Conservation (phyloP, 2,888 invertebrate genomes). For the Strigamia transsilvanica region DNA sequence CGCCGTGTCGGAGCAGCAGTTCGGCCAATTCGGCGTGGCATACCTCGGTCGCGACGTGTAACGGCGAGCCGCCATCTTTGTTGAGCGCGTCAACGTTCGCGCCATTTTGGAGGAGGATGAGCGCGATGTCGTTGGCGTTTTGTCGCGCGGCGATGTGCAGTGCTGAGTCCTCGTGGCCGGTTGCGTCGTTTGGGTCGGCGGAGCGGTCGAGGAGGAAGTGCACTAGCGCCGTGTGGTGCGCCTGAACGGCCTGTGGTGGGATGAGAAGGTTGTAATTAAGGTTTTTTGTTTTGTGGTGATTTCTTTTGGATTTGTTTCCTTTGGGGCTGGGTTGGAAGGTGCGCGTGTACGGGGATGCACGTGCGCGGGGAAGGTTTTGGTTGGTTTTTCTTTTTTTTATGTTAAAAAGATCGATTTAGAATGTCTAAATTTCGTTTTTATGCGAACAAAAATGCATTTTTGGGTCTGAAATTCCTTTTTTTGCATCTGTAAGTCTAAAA, state of each 20-base stretch:
- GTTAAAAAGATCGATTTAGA: too few relatives aligned
- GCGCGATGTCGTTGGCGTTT: background rate
- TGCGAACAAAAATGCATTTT: too few relatives aligned
- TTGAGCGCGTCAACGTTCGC: conserved; percentile 36
- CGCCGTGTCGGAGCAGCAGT: conserved; percentile 42
- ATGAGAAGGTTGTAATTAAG: too few relatives aligned
- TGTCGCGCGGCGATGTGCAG: conserved; percentile 21
- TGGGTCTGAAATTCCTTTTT: too few relatives aligned
- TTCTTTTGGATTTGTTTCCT: too few relatives aligned
- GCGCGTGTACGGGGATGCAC: too few relatives aligned
- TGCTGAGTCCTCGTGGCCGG: conserved; percentile 6
- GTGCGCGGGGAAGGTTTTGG: too few relatives aligned
- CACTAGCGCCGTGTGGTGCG: conserved; percentile 10
- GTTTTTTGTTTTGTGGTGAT: too few relatives aligned
- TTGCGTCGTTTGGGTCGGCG: background rate
- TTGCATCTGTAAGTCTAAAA: too few relatives aligned
- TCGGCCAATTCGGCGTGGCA: conserved; percentile 1
- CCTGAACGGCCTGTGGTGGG: conserved; percentile 23
- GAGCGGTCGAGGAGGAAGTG: conserved; percentile 6
- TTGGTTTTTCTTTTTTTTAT: too few relatives aligned
- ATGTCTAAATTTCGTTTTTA: too few relatives aligned
- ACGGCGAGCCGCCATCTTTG: conserved; percentile 32
- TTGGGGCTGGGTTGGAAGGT: too few relatives aligned
- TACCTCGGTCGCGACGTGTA: conserved; percentile 33
- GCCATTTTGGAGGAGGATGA: background rate